phyloP scores from a whole-genome alignment of 2,888 invertebrate species.

The Acrobasis repandana region DNA sequence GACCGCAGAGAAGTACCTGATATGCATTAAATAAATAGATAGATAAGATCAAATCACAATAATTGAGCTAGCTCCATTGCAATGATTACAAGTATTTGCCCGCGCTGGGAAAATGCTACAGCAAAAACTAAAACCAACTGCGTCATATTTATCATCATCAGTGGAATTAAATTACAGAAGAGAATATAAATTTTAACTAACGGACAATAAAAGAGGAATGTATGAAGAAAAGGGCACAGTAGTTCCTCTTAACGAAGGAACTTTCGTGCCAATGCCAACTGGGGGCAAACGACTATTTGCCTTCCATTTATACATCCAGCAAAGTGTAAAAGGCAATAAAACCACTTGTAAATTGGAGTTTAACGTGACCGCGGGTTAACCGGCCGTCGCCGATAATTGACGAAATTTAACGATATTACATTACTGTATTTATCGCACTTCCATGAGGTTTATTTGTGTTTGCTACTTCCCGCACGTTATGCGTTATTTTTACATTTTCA shows the following conservation, averaged over 20 bases:
- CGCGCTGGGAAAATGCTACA: too few species aligned
- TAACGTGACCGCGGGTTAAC: constrained; percentile 25
- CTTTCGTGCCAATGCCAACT: constrained; percentile 49
- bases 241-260: not conserved
- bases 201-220: too few species aligned
- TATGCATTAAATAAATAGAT: too few species aligned
- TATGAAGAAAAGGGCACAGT: not conserved
- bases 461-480: not conserved
- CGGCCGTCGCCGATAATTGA: constrained; percentile 15
- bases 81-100: too few species aligned
- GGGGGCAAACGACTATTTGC: constrained; percentile 57
- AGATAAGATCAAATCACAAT: too few species aligned
- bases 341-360: constrained; percentile 30
- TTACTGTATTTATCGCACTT: constrained; percentile 26
- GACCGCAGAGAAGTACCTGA: too few species aligned
- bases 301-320: constrained; percentile 49
- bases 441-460: constrained; percentile 1
- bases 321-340: constrained; percentile 33
- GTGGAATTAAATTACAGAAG: too few species aligned
- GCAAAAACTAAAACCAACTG: too few species aligned
- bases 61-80: too few species aligned
- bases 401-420: constrained; percentile 17
- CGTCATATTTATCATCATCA: too few species aligned
- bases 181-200: too few species aligned
- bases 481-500: too few species aligned